Percentiles rank a stretch among this genome's conserved stretches.
These are phyloP conservation scores for Triops longicaudatus DNA, from an alignment of 1,140 invertebrate species.

Conservation along the genomic window DNA sequence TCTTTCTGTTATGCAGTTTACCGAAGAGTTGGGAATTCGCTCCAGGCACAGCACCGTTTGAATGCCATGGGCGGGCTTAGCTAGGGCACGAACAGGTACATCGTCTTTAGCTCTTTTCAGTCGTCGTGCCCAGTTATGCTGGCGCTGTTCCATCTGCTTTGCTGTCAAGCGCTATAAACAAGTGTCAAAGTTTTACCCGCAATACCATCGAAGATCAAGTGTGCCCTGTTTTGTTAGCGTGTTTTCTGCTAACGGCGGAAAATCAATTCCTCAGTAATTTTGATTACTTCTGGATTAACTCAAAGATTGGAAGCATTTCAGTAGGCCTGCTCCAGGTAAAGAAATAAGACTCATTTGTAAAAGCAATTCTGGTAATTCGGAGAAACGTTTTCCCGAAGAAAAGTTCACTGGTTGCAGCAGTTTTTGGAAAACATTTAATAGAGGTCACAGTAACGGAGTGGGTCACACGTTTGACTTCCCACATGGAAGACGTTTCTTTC, in stretches of 20 bases:
- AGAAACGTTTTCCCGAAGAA: no score
- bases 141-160: not conserved
- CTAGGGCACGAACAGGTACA: not conserved
- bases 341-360: no score
- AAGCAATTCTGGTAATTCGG: no score
- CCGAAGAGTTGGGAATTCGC: not conserved
- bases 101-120: not conserved
- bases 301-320: no score
- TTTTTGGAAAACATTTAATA: not conserved
- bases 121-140: not conserved
- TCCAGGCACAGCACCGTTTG: not conserved
- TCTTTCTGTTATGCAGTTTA: not conserved
- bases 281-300: no score
- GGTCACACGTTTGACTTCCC: constrained; percentile 1
- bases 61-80: not conserved
- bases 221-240: no score
- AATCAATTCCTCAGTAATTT: no score
- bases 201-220: not conserved
- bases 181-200: not conserved
- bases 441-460: constrained; percentile 9
- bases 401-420: no score
- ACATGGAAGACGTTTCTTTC: not conserved
- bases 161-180: not conserved
- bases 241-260: not conserved
- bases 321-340: no score